Evolutionary conservation across 2,113 vertebrate genomes (phyloP).

Genomic region (Chauna torquata): DNA sequence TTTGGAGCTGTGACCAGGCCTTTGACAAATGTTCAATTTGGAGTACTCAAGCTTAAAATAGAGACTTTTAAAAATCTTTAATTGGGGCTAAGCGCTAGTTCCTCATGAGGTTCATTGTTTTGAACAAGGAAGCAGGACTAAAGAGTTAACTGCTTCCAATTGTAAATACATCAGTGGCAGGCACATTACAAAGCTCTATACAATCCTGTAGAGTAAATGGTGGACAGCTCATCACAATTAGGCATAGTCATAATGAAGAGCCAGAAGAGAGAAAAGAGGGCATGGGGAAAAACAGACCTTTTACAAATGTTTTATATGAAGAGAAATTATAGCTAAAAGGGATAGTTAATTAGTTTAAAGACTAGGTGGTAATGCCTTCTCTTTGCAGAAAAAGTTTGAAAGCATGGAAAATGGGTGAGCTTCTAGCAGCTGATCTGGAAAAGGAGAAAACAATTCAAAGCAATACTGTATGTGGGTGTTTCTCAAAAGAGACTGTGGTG

Average conservation of each 20-base stretch:
- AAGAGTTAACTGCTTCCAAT: constrained; percentile 73
- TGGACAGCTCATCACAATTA: constrained; percentile 68
- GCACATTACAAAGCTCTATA: constrained; percentile 63
- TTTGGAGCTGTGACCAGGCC: constrained; percentile 40
- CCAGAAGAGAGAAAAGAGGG: constrained; percentile 54
- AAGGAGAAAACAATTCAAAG: constrained; percentile 41
- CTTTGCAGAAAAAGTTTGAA: constrained; percentile 39
- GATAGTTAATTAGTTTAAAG: constrained; percentile 66
- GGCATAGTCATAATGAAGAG: constrained; percentile 55
- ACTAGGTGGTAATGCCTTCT: constrained; percentile 50
- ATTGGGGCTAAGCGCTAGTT: constrained; percentile 52
- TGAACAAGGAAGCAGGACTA: constrained; percentile 48
- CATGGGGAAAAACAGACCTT: constrained; percentile 72
- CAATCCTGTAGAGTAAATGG: constrained; percentile 61
- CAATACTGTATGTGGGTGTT: constrained; percentile 26
- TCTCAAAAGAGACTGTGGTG: constrained; percentile 12
- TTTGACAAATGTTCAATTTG: constrained; percentile 62
- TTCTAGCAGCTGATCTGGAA: constrained; percentile 47
- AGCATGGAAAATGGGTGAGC: constrained; percentile 21
- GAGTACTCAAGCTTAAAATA: constrained; percentile 53
- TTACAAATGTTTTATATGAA: constrained; percentile 60
- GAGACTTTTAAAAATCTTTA: constrained; percentile 63
- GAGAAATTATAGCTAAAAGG: constrained; percentile 65
- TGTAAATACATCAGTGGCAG: constrained; percentile 56
- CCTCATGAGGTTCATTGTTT: constrained; percentile 57